Evolutionary conservation across 2,113 vertebrate genomes (phyloP).

Genomic region (Vulpes lagopus): DNA sequence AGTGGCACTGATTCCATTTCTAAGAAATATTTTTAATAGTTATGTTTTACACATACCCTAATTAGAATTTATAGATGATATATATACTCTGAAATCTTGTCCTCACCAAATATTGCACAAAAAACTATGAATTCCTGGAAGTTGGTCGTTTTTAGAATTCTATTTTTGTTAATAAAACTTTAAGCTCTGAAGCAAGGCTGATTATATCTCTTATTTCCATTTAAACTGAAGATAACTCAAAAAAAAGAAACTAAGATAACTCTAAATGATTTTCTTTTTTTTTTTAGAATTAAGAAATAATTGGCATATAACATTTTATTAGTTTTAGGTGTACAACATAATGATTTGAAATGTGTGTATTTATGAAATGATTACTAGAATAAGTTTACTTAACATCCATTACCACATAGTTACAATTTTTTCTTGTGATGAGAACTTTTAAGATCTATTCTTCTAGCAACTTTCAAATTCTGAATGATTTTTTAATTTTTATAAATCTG

Average conservation of each 20-base stretch:
- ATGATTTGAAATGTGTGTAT: neutral
- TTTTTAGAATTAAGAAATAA: neutral
- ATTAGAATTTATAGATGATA: neutral
- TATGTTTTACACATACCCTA: neutral
- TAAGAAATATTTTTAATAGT: neutral
- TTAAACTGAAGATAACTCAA: neutral
- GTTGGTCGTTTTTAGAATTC: neutral
- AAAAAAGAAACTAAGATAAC: neutral
- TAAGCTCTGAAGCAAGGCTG: slow-evolving; percentile 27
- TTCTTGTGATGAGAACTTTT: neutral
- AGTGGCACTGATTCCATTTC: neutral
- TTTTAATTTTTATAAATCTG: slow-evolving; percentile 36
- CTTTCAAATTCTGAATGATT: slow-evolving; percentile 20
- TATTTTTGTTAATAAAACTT: slow-evolving; percentile 5
- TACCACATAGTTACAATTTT: neutral
- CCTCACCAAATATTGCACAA: neutral
- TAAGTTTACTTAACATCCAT: neutral
- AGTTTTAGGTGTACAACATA: neutral
- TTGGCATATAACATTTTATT: neutral
- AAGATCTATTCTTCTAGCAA: neutral
- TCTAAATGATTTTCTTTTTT: slow-evolving; percentile 1
- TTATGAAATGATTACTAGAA: neutral
- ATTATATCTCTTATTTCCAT: slow-evolving; percentile 1
- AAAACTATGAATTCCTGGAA: slow-evolving; percentile 47
- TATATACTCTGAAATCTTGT: neutral